Conservation (phyloP, 2,113 vertebrate species). For the Eurystomus gularis region DNA sequence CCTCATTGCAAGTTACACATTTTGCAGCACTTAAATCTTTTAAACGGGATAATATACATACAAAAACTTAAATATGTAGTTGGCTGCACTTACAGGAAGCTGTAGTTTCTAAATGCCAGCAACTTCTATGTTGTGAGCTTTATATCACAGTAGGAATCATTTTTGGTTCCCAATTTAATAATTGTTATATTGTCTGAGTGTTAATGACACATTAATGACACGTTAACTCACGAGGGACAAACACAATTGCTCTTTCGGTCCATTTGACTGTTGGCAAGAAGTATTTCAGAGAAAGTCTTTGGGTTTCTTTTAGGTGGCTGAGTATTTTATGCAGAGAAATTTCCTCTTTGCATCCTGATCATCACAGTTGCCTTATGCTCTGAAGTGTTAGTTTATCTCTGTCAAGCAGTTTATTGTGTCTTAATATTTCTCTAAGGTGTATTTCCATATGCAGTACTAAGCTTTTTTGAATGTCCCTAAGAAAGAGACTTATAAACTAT, state of each 20-base stretch:
- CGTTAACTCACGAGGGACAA: neutral
- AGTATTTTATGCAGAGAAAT: neutral
- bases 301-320: neutral
- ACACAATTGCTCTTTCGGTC: neutral
- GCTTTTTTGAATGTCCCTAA: neutral
- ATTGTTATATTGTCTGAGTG: neutral
- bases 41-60: neutral
- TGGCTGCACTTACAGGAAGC: neutral
- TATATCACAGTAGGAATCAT: fast-evolving
- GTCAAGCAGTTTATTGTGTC: neutral
- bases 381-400: neutral
- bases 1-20: neutral
- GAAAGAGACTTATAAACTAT: neutral
- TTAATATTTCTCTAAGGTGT: neutral
- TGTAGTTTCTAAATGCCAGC: neutral
- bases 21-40: neutral
- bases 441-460: neutral
- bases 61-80: neutral
- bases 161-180: neutral
- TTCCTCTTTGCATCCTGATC: neutral
- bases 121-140: neutral
- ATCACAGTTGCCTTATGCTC: neutral
- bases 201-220: neutral
- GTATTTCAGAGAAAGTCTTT: neutral
- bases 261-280: neutral